Evolutionary conservation across 2,797 vertebrate genomes (phyloP).

Genomic region (Hirundo rustica): DNA sequence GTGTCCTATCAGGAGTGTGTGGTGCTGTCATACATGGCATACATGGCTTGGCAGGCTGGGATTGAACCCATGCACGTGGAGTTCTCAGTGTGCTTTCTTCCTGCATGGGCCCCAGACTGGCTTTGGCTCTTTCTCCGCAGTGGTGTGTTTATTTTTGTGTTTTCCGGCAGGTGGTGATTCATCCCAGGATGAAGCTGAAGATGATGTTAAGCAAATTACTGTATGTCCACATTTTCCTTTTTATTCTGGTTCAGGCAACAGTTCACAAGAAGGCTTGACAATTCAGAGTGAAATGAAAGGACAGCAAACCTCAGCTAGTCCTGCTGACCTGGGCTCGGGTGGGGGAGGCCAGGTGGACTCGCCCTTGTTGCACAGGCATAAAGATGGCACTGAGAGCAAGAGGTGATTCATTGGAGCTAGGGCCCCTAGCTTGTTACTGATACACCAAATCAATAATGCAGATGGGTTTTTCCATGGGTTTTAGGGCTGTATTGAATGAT

Average conservation of each 20-base stretch:
- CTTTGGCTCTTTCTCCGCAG: not conserved
- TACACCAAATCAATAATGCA: not conserved
- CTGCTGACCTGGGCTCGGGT: not conserved
- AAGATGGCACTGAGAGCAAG: not conserved
- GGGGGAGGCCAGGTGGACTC: not conserved
- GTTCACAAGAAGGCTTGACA: not conserved
- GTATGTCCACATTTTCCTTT: constrained; percentile 73
- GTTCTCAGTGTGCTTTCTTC: not conserved
- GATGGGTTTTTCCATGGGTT: not conserved
- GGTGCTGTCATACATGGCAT: not conserved
- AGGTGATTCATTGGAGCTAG: not conserved
- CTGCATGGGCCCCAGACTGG: not conserved
- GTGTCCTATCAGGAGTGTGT: not conserved
- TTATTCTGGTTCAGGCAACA: not conserved
- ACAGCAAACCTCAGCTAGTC: not conserved
- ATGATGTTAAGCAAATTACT: constrained; percentile 95
- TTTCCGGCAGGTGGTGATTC: constrained; percentile 89
- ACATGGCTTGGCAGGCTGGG: not conserved
- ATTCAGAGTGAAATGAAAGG: not conserved
- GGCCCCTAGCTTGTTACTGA: not conserved
- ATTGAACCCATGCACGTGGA: not conserved
- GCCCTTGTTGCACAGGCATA: not conserved
- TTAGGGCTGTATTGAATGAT: not conserved
- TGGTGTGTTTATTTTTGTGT: not conserved
- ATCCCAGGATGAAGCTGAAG: constrained; percentile 97